Conservation (phyloP, 2,888 invertebrate species). For the Cerastoderma edule region DNA sequence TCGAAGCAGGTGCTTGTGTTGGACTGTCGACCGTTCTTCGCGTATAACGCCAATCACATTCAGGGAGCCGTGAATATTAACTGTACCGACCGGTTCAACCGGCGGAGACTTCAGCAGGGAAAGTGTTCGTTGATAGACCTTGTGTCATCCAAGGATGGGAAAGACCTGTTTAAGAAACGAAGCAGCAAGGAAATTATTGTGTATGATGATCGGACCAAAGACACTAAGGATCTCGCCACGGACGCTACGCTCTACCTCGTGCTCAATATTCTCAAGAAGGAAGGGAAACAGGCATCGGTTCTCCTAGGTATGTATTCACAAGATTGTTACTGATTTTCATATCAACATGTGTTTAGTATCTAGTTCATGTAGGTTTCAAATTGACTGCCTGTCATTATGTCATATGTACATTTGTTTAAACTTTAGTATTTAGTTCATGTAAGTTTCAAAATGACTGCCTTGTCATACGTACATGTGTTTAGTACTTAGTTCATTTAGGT, state of each 20-base stretch:
- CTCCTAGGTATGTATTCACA: conserved; percentile 87
- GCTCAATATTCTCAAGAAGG: conserved; percentile 88
- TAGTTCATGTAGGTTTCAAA: too few species aligned
- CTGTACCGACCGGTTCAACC: conserved; percentile 89
- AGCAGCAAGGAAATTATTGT: conserved; percentile 87
- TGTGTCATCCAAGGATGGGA: conserved; percentile 87
- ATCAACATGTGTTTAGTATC: too few species aligned
- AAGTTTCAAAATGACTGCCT: too few species aligned
- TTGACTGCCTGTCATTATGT: too few species aligned
- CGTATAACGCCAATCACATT: conserved; percentile 89
- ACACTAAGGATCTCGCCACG: conserved; percentile 84
- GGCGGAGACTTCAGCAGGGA: conserved; percentile 88
- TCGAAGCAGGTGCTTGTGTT: conserved; percentile 84
- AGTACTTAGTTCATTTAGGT: too few species aligned
- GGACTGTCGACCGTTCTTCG: conserved; percentile 89
- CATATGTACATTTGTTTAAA: too few species aligned
- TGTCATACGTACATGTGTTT: too few species aligned
- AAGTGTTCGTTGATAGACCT: conserved; percentile 88
- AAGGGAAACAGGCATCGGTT: conserved; percentile 88
- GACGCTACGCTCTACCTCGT: conserved; percentile 88
- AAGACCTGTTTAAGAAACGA: conserved; percentile 86
- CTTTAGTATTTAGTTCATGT: too few species aligned
- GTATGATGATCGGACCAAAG: conserved; percentile 89
- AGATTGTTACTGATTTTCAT: too few species aligned
- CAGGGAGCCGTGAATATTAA: conserved; percentile 88